phyloP scores from a whole-genome alignment of 2,113 vertebrate species.

The Odobenus rosmarus region DNA sequence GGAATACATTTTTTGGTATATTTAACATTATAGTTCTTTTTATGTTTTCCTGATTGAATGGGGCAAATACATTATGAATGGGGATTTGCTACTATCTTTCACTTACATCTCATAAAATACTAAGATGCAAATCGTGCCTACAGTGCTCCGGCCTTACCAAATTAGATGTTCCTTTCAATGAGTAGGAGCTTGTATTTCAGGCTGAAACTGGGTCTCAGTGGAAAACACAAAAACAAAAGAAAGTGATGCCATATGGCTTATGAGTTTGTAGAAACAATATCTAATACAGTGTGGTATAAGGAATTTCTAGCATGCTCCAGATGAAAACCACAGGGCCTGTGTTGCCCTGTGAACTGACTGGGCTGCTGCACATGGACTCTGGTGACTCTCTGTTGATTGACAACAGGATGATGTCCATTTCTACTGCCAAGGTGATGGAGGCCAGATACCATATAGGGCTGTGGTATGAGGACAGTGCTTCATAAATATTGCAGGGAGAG shows the following conservation, averaged over 20 bases:
- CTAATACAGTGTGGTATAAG: constrained; percentile 12
- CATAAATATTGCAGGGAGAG: background rate
- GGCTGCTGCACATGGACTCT: background rate
- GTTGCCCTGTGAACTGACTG: background rate
- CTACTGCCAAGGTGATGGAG: background rate
- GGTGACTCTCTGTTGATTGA: background rate
- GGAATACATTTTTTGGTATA: constrained; percentile 64
- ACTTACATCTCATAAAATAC: constrained; percentile 68
- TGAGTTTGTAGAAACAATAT: constrained; percentile 5
- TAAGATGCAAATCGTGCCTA: constrained; percentile 57
- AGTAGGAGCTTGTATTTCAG: constrained; percentile 45
- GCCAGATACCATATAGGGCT: background rate
- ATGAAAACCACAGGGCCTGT: background rate
- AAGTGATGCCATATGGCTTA: constrained; percentile 32
- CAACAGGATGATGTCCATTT: background rate
- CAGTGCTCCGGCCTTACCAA: constrained; percentile 46
- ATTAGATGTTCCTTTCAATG: constrained; percentile 60
- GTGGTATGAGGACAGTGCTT: background rate
- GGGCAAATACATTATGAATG: constrained; percentile 7
- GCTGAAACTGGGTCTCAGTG: background rate
- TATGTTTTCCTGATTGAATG: constrained; percentile 53
- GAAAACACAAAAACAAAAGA: constrained; percentile 38
- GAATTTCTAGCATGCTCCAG: background rate
- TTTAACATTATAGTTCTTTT: constrained; percentile 68
- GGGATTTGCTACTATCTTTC: constrained; percentile 74